These are phyloP conservation scores for Podarcis cretensis DNA, from an alignment of 2,113 vertebrate genomes.

Conservation along the genomic window DNA sequence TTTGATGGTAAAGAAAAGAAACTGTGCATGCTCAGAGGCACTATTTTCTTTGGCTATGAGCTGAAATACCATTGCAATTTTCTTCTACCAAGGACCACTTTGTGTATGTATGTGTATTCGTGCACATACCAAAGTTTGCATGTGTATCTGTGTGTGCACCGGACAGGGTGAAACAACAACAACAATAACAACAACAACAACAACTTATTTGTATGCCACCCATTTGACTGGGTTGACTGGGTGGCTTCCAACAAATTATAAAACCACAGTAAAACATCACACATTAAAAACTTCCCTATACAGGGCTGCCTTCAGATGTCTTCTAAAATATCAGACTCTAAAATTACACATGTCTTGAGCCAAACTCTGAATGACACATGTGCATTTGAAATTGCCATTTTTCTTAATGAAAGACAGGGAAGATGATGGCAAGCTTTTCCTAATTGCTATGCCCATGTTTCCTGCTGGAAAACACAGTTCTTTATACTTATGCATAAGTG, in stretches of 20 bases:
- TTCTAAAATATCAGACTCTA: neutral
- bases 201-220: too few relatives aligned
- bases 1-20: neutral
- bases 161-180: too few relatives aligned
- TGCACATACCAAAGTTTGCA: too few relatives aligned
- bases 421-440: neutral
- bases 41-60: neutral
- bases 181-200: too few relatives aligned
- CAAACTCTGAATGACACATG: neutral
- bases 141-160: too few relatives aligned
- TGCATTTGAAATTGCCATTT: neutral
- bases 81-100: neutral
- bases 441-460: neutral
- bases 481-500: neutral
- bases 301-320: too few relatives aligned
- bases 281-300: too few relatives aligned
- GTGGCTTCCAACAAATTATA: too few relatives aligned
- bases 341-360: neutral
- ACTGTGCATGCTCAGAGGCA: neutral
- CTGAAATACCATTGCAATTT: neutral
- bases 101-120: too few relatives aligned
- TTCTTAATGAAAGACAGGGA: neutral
- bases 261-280: too few relatives aligned
- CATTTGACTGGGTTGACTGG: too few relatives aligned
- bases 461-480: neutral